Evolutionary conservation across 2,113 vertebrate species (phyloP).

Genomic region (Symphodus melops): DNA sequence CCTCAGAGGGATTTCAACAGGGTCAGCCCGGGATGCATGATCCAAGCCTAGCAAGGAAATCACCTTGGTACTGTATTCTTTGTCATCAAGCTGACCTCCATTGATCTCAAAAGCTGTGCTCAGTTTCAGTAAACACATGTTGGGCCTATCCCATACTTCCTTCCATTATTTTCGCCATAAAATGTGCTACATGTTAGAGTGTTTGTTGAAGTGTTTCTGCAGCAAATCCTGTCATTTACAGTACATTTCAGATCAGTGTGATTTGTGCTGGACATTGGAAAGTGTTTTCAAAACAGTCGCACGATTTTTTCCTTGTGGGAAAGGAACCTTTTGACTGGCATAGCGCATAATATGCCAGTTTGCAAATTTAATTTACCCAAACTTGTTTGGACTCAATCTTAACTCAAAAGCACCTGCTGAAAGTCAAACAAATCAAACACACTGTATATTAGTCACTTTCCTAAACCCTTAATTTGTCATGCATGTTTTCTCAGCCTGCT

Average conservation of each 20-base stretch:
- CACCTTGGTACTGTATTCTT: background rate
- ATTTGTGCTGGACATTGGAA: background rate
- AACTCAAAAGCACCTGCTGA: constrained; percentile 7
- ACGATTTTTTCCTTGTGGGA: background rate
- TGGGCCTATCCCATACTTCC: background rate
- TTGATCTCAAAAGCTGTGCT: background rate
- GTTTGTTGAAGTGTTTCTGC: no score
- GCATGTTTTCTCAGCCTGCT: constrained; percentile 7
- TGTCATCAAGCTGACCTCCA: background rate
- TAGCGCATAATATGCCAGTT: background rate
- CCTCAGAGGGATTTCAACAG: background rate
- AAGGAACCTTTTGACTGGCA: background rate
- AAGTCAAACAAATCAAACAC: constrained; percentile 5
- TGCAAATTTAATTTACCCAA: background rate
- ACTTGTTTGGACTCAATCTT: background rate
- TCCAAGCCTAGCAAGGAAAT: background rate
- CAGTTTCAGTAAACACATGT: no score
- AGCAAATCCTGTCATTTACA: background rate
- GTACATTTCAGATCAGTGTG: background rate
- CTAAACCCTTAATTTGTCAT: background rate
- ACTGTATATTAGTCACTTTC: background rate
- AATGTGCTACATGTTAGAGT: background rate
- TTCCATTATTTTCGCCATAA: background rate
- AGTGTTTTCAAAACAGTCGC: background rate
- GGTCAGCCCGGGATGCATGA: background rate